A percentile compares a stretch with the other conserved stretches of the same genome.
Evolutionary conservation across 2,888 invertebrate species (phyloP).

Genomic region (Polydrusus cervinus): DNA sequence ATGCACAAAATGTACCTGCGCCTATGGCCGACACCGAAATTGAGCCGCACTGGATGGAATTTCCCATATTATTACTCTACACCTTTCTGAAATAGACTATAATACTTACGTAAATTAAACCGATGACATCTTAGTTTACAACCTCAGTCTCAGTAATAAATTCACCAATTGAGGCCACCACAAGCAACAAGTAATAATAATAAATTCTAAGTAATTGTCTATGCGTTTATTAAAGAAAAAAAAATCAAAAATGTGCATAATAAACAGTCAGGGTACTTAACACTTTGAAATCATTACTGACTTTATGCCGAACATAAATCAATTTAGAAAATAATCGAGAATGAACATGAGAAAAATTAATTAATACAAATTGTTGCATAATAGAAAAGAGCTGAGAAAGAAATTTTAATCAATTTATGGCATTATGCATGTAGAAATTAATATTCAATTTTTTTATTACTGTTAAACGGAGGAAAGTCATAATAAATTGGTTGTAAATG

Average conservation of each 20-base stretch:
- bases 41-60: too few relatives aligned
- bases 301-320: conserved; percentile 35
- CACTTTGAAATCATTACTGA: conserved; percentile 20
- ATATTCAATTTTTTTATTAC: neutral
- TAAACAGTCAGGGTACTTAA: conserved; percentile 36
- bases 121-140: conserved; percentile 22
- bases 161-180: conserved; percentile 38
- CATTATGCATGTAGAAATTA: neutral
- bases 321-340: conserved; percentile 33
- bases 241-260: conserved; percentile 45
- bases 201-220: conserved; percentile 29
- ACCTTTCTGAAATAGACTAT: too few relatives aligned
- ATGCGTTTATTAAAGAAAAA: conserved; percentile 29
- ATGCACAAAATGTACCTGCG: too few relatives aligned
- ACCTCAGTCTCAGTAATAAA: conserved; percentile 23
- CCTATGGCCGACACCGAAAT: too few relatives aligned
- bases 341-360: conserved; percentile 27
- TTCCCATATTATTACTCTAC: too few relatives aligned
- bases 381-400: conserved; percentile 14
- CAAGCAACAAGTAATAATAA: conserved; percentile 4
- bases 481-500: neutral
- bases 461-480: neutral
- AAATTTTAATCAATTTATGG: conserved; percentile 11
- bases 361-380: conserved; percentile 30
- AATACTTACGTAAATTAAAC: neutral